Percentiles rank a stretch among this genome's conserved stretches.
Conservation (phyloP, 2,888 invertebrate genomes). For the Netelia inedita region DNA sequence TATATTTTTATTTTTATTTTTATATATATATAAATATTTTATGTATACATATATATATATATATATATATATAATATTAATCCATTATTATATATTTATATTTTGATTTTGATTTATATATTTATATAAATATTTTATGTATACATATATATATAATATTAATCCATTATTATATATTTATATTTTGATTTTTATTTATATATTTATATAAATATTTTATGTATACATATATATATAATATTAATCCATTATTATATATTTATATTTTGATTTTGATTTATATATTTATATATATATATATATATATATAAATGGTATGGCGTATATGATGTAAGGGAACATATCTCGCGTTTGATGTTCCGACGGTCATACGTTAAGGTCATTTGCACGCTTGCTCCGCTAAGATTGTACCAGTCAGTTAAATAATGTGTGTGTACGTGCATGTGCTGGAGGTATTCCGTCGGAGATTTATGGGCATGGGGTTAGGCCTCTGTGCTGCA, state of each 20-base stretch:
- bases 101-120: too few species aligned
- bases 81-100: neutral
- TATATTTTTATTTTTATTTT: too few species aligned
- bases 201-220: neutral
- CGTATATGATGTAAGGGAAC: conserved; percentile 61
- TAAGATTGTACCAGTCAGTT: conserved; percentile 55
- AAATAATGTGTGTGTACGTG: conserved; percentile 39
- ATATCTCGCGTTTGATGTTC: conserved; percentile 69
- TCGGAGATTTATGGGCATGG: conserved; percentile 64
- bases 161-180: neutral
- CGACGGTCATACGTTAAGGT: conserved; percentile 70
- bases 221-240: too few species aligned
- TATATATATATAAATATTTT: too few species aligned
- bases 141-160: conserved; percentile 6
- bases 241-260: neutral
- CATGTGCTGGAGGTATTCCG: conserved; percentile 59
- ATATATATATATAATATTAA: neutral
- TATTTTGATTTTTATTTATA: too few species aligned
- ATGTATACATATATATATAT: conserved; percentile 12
- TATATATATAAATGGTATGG: neutral
- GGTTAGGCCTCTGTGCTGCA: conserved; percentile 64
- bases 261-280: too few species aligned
- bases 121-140: conserved; percentile 3
- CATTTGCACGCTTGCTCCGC: conserved; percentile 65
- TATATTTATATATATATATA: conserved; percentile 13